Percentiles rank a stretch among this genome's conserved stretches.
Evolutionary conservation across 2,797 vertebrate species (phyloP).

Genomic region (Alfaro cultratus): DNA sequence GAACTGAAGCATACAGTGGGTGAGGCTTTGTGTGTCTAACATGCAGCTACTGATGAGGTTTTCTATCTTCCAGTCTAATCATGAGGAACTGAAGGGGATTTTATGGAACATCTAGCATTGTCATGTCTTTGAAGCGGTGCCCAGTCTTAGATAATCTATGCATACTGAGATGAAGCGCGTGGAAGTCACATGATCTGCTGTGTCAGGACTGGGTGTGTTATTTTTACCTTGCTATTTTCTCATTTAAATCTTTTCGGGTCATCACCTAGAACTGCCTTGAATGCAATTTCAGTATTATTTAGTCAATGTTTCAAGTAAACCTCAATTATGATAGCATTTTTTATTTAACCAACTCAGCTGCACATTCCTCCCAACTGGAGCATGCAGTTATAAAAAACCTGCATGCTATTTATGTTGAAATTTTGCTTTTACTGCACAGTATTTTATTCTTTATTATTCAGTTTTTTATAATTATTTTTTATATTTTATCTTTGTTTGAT

Average conservation of each 20-base stretch:
- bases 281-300: neutral
- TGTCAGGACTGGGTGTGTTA: neutral
- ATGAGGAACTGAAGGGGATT: neutral
- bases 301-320: no score
- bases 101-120: neutral
- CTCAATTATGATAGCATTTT: no score
- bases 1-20: constrained; percentile 21
- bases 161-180: neutral
- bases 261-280: neutral
- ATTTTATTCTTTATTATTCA: no score
- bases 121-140: neutral
- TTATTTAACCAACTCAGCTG: no score
- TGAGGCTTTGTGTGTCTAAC: constrained; percentile 12
- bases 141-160: neutral
- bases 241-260: neutral
- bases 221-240: neutral
- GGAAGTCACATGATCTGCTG: neutral
- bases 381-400: no score
- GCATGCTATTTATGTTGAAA: no score
- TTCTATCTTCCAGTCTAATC: neutral
- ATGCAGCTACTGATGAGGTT: constrained; percentile 18
- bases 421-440: no score
- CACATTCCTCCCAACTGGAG: no score
- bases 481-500: no score
- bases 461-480: no score